phyloP scores from a whole-genome alignment of 1,140 invertebrate genomes.

The Pectinophora gossypiella region DNA sequence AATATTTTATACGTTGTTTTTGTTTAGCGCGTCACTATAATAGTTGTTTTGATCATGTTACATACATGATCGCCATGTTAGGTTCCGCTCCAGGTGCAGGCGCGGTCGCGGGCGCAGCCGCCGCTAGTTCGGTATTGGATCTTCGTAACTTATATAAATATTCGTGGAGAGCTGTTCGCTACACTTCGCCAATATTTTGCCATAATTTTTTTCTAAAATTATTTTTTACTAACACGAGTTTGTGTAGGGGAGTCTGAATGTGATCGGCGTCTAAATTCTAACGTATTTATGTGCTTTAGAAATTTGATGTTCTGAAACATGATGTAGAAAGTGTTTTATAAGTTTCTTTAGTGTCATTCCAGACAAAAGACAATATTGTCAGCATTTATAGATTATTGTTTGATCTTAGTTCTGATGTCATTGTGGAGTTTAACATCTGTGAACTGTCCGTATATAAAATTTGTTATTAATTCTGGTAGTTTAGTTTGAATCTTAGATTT shows the following conservation, averaged over 20 bases:
- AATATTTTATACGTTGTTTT: too few relatives aligned
- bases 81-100: too few relatives aligned
- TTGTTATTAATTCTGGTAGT: constrained; percentile 46
- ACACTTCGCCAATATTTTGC: constrained; percentile 69
- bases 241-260: constrained; percentile 36
- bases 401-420: constrained; percentile 23
- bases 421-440: constrained; percentile 22
- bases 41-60: too few relatives aligned
- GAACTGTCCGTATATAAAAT: constrained; percentile 41
- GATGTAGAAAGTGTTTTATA: constrained; percentile 37
- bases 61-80: too few relatives aligned
- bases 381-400: constrained; percentile 72
- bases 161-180: constrained; percentile 45
- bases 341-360: constrained; percentile 58
- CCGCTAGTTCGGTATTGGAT: constrained; percentile 39
- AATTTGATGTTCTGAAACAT: constrained; percentile 37
- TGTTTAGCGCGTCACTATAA: too few relatives aligned
- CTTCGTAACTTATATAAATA: constrained; percentile 41
- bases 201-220: constrained; percentile 52
- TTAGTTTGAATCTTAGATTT: constrained; percentile 45
- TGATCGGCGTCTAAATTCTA: constrained; percentile 47
- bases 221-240: constrained; percentile 45
- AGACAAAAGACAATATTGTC: constrained; percentile 72
- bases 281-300: constrained; percentile 45
- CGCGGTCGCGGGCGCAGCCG: too few relatives aligned